These are phyloP conservation scores for Harmothoe impar DNA, from an alignment of 2,888 invertebrate species.

Conservation along the genomic window DNA sequence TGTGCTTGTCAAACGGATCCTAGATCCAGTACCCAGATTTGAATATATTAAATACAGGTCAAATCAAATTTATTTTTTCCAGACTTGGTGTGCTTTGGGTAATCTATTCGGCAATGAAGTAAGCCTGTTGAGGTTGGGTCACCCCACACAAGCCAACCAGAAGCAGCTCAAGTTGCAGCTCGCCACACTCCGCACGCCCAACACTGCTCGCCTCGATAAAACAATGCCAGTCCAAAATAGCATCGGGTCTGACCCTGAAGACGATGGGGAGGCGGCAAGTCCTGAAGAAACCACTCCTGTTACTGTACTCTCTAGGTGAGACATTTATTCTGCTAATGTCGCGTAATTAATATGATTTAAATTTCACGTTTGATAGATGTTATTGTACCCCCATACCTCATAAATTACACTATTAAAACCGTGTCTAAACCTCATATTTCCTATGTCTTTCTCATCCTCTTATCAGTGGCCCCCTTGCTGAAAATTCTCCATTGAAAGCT, in stretches of 20 bases:
- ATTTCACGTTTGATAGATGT: no score
- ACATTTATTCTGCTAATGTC: no score
- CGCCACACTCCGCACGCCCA: background rate
- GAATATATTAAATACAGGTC: no score
- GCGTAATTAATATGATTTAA: no score
- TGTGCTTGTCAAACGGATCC: no score
- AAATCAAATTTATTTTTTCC: background rate
- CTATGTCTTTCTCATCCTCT: background rate
- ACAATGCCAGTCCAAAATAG: background rate
- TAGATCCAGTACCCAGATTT: no score
- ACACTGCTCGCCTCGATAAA: background rate
- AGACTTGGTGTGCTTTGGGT: constrained; percentile 76
- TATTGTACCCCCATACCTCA: no score
- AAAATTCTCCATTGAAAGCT: constrained; percentile 77
- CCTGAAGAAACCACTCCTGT: background rate
- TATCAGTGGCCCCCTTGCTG: constrained; percentile 72
- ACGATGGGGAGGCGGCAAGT: background rate
- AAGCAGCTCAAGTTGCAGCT: constrained; percentile 50
- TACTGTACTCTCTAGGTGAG: constrained; percentile 54
- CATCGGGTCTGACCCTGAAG: background rate
- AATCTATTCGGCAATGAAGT: constrained; percentile 76
- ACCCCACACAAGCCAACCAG: constrained; percentile 59
- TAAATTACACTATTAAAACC: no score
- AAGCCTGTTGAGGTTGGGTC: constrained; percentile 72
- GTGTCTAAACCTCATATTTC: no score